Evolutionary conservation across 2,113 vertebrate genomes (phyloP), one percentile per base, ranked within the genome.

Genomic region (pig (Sus scrofa)): DNA sequence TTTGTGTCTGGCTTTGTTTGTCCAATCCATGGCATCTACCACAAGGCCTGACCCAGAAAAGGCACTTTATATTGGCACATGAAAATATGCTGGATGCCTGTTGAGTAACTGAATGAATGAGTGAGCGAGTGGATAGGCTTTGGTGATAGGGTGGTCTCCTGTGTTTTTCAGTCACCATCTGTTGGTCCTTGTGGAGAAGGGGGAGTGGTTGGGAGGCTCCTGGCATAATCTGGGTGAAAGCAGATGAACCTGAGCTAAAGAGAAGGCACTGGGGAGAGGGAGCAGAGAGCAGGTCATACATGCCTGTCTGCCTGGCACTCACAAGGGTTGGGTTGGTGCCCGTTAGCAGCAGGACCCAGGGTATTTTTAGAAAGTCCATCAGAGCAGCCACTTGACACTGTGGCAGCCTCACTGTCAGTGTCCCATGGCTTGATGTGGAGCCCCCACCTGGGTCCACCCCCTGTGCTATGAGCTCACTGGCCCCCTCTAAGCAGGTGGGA

Each of bases 311-410:
- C 96, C 90, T 71, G 95, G 96, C 65, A 71, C 86, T 75, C 81
- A 39, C 10, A n/a, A 56, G 79, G 74, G 73, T 16, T 91, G 95
- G 83, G 19, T 26, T 65, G 89, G 62, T 78, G 77, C 83, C 75
- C 20, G 12, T 6, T 65, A 91, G 83, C 60, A 86, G 44, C 65
- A 93, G 85, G 44, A 62, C 86, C 0, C 2, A 52, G 60, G 10
- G 7, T 97, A 96, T 96, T 97, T 98, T 97, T 97, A 97, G 97
- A 93, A 95, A 93, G 24, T 13, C 32, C 87, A 89, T 95, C 93
- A 93, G 78, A 84, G 74, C 75, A 85, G 75, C 93, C 91, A 77
- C 91, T 97, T 93, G 95, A 95, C 92, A 81, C 50, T 9, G 88
- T 60, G 86, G 68, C 87, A 84, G 82, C 22, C 85, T 94, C 85